phyloP scores from a whole-genome alignment of 2,113 vertebrate genomes.

The Tragelaphus strepsiceros region DNA sequence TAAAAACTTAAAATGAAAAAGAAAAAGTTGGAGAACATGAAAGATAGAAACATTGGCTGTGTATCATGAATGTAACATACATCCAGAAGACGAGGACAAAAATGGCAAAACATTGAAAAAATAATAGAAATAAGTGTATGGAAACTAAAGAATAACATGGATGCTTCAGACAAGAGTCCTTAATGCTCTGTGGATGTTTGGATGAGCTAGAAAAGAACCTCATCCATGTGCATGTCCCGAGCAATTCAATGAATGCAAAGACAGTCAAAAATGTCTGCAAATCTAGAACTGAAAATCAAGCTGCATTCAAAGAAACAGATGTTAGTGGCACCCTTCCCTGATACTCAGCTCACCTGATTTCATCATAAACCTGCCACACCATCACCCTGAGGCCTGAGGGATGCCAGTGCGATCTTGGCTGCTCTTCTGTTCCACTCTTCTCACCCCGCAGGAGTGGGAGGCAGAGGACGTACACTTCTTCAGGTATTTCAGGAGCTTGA shows the following conservation, averaged over 20 bases:
- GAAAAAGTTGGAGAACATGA: background rate
- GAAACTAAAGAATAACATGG: background rate
- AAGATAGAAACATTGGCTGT: background rate
- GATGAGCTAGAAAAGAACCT: background rate
- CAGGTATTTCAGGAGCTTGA: background rate
- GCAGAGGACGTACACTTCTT: background rate
- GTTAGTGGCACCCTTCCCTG: background rate
- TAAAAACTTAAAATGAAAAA: background rate
- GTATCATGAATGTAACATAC: background rate
- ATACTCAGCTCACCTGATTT: background rate
- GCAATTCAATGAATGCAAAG: background rate
- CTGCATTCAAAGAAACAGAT: background rate
- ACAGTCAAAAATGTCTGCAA: background rate
- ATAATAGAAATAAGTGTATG: background rate
- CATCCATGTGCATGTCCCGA: background rate
- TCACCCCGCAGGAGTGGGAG: background rate
- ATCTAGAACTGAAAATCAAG: background rate
- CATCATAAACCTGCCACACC: background rate
- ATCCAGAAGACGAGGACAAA: background rate
- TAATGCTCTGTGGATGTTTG: background rate
- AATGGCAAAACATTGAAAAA: background rate
- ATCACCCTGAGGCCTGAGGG: background rate
- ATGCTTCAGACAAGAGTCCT: background rate
- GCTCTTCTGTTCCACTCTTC: background rate
- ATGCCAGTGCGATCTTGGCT: background rate